phyloP scores from a whole-genome alignment of 2,113 vertebrate species.

The Oriolus oriolus region DNA sequence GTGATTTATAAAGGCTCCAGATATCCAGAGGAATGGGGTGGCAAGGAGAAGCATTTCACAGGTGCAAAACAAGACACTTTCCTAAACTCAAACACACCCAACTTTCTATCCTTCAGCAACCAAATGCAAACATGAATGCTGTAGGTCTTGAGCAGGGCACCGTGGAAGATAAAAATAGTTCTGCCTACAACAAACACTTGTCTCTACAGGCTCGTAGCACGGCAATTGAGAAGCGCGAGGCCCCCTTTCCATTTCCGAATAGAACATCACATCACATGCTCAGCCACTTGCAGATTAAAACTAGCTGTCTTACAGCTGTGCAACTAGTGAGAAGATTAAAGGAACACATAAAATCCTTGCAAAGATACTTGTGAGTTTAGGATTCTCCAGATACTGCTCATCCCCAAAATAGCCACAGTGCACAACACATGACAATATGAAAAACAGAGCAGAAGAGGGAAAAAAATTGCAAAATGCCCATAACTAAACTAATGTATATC shows the following conservation, averaged over 20 bases:
- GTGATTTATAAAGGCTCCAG: neutral
- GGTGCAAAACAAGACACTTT: neutral
- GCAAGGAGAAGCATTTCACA: neutral
- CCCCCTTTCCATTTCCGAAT: neutral
- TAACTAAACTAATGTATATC: neutral
- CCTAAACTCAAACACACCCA: neutral
- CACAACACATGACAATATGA: neutral
- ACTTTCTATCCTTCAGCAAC: neutral
- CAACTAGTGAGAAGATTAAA: neutral
- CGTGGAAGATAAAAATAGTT: neutral
- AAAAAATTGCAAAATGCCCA: neutral
- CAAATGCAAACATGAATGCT: neutral
- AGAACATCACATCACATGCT: neutral
- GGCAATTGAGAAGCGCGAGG: neutral
- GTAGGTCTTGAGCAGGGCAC: neutral
- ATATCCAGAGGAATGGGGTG: neutral
- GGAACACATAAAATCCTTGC: conserved; percentile 4
- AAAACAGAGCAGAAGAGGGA: neutral
- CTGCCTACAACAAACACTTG: neutral
- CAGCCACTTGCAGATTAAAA: neutral
- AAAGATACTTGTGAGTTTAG: neutral
- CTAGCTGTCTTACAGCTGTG: conserved; percentile 15
- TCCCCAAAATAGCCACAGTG: neutral
- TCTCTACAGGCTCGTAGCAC: neutral
- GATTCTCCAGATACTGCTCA: neutral